phyloP scores from a whole-genome alignment of 2,113 vertebrate genomes.

The Apteryx mantelli region DNA sequence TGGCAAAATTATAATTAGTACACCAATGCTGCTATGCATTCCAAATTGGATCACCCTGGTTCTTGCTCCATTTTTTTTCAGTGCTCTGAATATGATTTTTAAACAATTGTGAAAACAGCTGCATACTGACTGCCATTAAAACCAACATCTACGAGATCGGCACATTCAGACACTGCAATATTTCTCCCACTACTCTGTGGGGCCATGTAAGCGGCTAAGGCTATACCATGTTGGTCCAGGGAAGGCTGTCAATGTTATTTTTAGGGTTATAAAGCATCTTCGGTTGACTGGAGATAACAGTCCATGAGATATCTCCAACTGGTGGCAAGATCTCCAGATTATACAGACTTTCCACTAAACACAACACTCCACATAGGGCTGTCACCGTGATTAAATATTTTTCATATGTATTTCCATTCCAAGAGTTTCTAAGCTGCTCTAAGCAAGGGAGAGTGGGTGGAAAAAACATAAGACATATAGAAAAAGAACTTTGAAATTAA shows the following conservation, averaged over 20 bases:
- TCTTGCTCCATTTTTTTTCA: conserved; percentile 56
- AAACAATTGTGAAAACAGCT: conserved; percentile 69
- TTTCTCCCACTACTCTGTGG: not conserved
- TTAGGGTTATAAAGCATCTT: not conserved
- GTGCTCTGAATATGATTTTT: conserved; percentile 46
- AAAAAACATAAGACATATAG: not conserved
- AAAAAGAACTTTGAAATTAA: not conserved
- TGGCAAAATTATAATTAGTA: conserved; percentile 73
- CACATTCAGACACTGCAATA: rapidly evolving
- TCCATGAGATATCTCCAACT: not conserved
- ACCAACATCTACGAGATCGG: not conserved
- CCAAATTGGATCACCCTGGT: conserved; percentile 55
- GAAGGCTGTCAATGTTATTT: conserved; percentile 6
- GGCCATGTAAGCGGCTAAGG: not conserved
- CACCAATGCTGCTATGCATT: conserved; percentile 35
- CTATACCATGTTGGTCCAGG: not conserved
- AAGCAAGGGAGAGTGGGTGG: conserved; percentile 33
- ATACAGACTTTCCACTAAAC: not conserved
- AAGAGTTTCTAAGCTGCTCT: conserved; percentile 41
- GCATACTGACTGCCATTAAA: not conserved
- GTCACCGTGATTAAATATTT: conserved; percentile 60
- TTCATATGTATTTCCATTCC: conserved; percentile 37
- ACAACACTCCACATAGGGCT: not conserved
- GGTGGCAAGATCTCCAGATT: not conserved
- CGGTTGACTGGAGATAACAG: not conserved